Percentiles rank a stretch among this genome's conserved stretches.
Evolutionary conservation across 2,888 invertebrate genomes (phyloP).

Genomic region (Athalia circularis): DNA sequence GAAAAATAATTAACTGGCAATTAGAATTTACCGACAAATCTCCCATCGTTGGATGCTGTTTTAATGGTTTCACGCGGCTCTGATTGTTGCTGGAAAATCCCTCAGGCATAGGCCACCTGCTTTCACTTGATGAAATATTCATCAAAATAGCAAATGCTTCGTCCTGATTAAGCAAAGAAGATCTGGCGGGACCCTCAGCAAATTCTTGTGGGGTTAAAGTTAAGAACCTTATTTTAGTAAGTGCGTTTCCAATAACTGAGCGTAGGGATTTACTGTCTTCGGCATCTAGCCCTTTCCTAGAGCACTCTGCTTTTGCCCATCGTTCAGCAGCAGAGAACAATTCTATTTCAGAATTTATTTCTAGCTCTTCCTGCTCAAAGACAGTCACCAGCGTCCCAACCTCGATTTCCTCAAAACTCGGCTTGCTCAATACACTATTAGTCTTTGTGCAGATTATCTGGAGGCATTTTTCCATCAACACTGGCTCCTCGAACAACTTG

Average conservation of each 20-base stretch:
- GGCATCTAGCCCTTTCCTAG: constrained; percentile 73
- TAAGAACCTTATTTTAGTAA: constrained; percentile 87
- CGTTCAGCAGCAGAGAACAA: constrained; percentile 85
- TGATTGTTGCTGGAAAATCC: constrained; percentile 79
- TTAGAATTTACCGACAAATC: constrained; percentile 41
- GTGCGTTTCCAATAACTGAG: constrained; percentile 76
- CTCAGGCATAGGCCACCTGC: constrained; percentile 83
- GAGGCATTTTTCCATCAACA: constrained; percentile 87
- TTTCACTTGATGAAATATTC: constrained; percentile 85
- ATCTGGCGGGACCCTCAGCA: constrained; percentile 87
- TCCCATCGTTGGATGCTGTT: constrained; percentile 36
- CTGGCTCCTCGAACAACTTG: constrained; percentile 88
- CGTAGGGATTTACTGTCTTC: constrained; percentile 63
- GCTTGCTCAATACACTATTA: constrained; percentile 83
- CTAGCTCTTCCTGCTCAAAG: constrained; percentile 84
- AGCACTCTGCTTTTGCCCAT: constrained; percentile 79
- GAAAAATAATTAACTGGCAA: constrained; percentile 8
- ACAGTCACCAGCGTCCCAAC: constrained; percentile 84
- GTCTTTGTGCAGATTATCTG: constrained; percentile 88
- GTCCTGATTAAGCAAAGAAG: constrained; percentile 83
- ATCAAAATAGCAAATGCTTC: constrained; percentile 89
- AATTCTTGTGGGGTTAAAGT: constrained; percentile 88
- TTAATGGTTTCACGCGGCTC: constrained; percentile 52
- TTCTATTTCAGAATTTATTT: constrained; percentile 85
- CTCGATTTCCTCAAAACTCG: constrained; percentile 87